Conservation (phyloP, 2,113 vertebrate species). For the human (Homo sapiens) region GRCh38 chr11:116118501-116119000, state of each 20-base stretch:
- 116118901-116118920: neutral
- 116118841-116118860: neutral
- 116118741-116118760: neutral
- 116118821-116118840: neutral
- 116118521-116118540: accelerated
- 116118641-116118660: neutral
- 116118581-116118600: neutral
- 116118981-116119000: accelerated
- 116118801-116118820: neutral
- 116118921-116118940: neutral
- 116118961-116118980: neutral
- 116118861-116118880: neutral
- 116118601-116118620: neutral
- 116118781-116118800: neutral
- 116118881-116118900: neutral
- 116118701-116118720: neutral
- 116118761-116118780: accelerated
- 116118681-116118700: neutral
- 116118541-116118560: neutral
- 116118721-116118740: neutral
- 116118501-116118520: accelerated
- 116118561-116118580: neutral
- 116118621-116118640: neutral
- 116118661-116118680: neutral
- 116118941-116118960: accelerated